These are phyloP conservation scores for Pangasianodon hypophthalmus DNA, from an alignment of 2,113 vertebrate species.

Conservation along the genomic window DNA sequence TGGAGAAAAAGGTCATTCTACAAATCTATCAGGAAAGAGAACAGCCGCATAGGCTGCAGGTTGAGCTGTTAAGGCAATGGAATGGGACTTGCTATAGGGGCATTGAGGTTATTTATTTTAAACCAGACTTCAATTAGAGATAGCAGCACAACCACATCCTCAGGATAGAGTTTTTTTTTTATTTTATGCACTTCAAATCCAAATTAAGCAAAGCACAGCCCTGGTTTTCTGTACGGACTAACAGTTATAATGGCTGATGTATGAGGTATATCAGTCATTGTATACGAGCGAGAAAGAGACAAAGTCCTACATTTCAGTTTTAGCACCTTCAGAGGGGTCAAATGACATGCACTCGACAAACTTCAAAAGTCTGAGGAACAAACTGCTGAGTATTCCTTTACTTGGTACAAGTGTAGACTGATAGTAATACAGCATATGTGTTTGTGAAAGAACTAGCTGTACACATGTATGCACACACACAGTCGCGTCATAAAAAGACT, in stretches of 20 bases:
- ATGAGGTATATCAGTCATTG: conserved; percentile 61
- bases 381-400: conserved; percentile 20
- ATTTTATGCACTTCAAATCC: background rate
- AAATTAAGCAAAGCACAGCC: conserved; percentile 9
- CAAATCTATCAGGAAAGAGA: background rate
- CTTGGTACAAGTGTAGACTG: conserved; percentile 28
- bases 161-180: background rate
- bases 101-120: background rate
- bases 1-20: background rate
- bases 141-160: background rate
- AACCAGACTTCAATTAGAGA: background rate
- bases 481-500: conserved; percentile 59
- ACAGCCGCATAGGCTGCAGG: background rate
- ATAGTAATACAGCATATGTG: conserved; percentile 28
- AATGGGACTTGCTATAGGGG: background rate
- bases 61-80: conserved; percentile 17
- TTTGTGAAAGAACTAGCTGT: background rate
- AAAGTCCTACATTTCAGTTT: conserved; percentile 38
- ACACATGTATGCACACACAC: background rate
- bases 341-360: conserved; percentile 38
- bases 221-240: conserved; percentile 1
- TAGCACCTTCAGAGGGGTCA: conserved; percentile 33
- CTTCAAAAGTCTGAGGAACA: conserved; percentile 7
- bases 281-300: background rate
- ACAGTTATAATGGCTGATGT: background rate